A percentile compares a stretch with the other conserved stretches of the same genome.
Conservation (phyloP, 2,113 vertebrate genomes). For the Podarcis raffonei region DNA sequence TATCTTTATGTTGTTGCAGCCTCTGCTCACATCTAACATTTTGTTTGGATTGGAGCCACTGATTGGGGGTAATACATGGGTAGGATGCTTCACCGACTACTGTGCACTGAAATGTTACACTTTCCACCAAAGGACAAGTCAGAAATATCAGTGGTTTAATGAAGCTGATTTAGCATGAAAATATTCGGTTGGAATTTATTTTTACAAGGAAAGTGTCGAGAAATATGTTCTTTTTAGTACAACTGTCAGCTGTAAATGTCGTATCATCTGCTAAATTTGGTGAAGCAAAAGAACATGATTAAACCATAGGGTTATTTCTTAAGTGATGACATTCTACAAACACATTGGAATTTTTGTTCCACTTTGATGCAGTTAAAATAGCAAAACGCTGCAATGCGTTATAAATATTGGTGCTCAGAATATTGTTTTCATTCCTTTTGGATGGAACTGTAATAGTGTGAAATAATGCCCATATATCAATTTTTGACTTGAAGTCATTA, state of each 20-base stretch:
- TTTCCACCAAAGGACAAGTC: slow-evolving; percentile 22
- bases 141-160: slow-evolving; percentile 33
- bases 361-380: slow-evolving; percentile 16
- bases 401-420: not conserved
- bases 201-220: slow-evolving; percentile 13
- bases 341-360: not conserved
- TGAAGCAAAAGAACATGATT: slow-evolving; percentile 18
- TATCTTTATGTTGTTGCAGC: not conserved
- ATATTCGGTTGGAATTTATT: not conserved
- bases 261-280: slow-evolving; percentile 17
- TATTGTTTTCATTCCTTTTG: slow-evolving; percentile 25
- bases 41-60: not conserved
- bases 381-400: slow-evolving; percentile 8
- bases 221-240: slow-evolving; percentile 3
- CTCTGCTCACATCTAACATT: not conserved
- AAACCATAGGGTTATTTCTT: slow-evolving; percentile 19
- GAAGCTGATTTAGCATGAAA: slow-evolving; percentile 11
- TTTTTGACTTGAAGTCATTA: not conserved
- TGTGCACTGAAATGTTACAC: slow-evolving; percentile 7
- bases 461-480: slow-evolving; percentile 8
- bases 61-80: not conserved
- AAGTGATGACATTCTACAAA: not conserved
- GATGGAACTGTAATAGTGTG: not conserved
- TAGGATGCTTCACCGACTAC: not conserved
- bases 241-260: slow-evolving; percentile 17